Evolutionary conservation across 2,797 vertebrate genomes (phyloP), one percentile per base, ranked within the genome.

Genomic region (Leptoclinus maculatus): DNA sequence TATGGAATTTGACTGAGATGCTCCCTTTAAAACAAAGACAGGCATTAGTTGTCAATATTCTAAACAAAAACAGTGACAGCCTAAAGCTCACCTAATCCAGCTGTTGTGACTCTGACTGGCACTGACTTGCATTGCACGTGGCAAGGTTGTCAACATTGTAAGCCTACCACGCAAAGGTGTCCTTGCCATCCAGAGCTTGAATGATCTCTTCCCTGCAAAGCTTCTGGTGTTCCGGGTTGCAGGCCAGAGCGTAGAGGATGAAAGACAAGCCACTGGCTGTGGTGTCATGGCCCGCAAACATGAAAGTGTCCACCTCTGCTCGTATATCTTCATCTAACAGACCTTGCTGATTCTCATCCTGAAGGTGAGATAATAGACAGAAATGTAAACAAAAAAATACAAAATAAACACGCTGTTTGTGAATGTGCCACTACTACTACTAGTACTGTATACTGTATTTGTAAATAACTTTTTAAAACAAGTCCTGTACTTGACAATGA

Each of bases 281-380:
- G 10, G 97, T 97, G 57, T 98, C 96, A 0, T 97, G 97, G 16
- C 97, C 98, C 67, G 91, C 96, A 78, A 97, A 96, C 96, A 99
- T 96, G 88, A 99, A 98, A 0, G 96, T 99, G 93, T 97, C 96
- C 87, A 98, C 96, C 58, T 99, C 97, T 0, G 96, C 96, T 39
- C 84, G 89, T 5, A 99, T 76, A 23, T 96, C 97, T 83, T 96
- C 94, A 53, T 98, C 94, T 0, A 96, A 96, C 34, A 99, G 89
- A 12, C 92, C 95, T 74, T 89, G 91, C 71, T 95, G 91, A 1
- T 95, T 90, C 87, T 96, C 95, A 89, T 97, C 96, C 97, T 99
- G 67, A 11, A 8, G 8, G 11, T n/a, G 6, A 36, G 11, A 69
- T 54, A 6, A 47, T 39, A 29, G 4, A 71, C 2, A 21, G 1